Base-by-base conservation (phyloP, 2,888 invertebrate genomes). In the Drosophila antonietae region DNA sequence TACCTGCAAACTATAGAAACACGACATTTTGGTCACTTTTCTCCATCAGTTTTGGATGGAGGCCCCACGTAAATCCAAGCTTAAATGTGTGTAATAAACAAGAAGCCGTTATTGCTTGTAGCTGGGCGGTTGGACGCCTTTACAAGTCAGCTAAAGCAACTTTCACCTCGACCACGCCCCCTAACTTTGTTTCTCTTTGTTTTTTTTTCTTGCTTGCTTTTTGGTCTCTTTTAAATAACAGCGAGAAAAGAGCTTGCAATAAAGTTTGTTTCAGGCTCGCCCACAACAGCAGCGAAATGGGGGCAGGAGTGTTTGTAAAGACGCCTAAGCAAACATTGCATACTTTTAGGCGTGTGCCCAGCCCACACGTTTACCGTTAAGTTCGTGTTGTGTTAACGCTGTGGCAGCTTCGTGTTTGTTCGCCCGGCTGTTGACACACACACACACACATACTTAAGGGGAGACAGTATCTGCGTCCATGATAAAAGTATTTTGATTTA, bases 401-500 rank as follows among this genome's bases (percentile, higher is more conserved):
- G 60, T 56, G 60, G 55, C 51, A 60, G 33, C 53, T 59, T 44
- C 53, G 59, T 73, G 71, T 61, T 80, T 79, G 71, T 75, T 69
- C 77, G 62, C 56, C 56, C 62, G 60, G 46, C 56, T 76, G 88
- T 73, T 88, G 86, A 73, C 85, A 76, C 76, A 81, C 74, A 67
- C 79, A 66, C 33, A 14, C 12, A 63, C 35, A 8, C 12, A 35
- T 6, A 35, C 3, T 6, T 0, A 51, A 9, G 20, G 4, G 15
- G 9, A 3, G 28, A 20, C 41, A 57, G 57, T 68, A 62, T 64
- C 74, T 63, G 46, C 43, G 68, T 55, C 69, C 75, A 57, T 68
- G 73, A 67, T 70, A 70, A 83, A 83, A 78, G 87, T 86, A 87
- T 87, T 83, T 87, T 87, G 88, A 83, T 89, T 89, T 81, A 73